phyloP scores from a whole-genome alignment of 2,888 invertebrate species.

The Cistogaster globosa region DNA sequence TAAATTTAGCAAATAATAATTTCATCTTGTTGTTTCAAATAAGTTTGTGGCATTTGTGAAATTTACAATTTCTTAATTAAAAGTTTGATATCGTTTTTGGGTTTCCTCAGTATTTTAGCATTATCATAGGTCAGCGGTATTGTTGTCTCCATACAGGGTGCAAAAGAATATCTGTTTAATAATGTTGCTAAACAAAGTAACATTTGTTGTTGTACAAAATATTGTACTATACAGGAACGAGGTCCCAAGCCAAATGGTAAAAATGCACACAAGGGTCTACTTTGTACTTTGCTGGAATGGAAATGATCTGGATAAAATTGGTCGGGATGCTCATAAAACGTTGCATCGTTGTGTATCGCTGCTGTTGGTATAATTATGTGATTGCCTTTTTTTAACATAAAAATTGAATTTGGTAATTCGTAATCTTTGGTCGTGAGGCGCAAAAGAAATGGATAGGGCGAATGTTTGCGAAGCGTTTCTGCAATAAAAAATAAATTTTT shows the following conservation, averaged over 20 bases:
- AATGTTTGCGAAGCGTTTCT: conserved; percentile 84
- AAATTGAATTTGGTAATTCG: conserved; percentile 78
- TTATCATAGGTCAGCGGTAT: conserved; percentile 77
- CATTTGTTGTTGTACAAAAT: conserved; percentile 77
- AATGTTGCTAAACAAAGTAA: conserved; percentile 76
- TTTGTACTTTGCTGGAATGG: conserved; percentile 83
- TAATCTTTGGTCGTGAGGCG: conserved; percentile 77
- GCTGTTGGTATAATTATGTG: conserved; percentile 78
- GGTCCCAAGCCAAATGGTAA: conserved; percentile 79
- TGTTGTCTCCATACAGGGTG: conserved; percentile 75
- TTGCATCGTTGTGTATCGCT: conserved; percentile 85
- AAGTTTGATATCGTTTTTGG: conserved; percentile 75
- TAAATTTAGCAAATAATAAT: not conserved
- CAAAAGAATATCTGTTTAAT: conserved; percentile 75
- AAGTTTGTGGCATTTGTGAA: not conserved
- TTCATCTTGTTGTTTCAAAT: not conserved
- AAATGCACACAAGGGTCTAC: conserved; percentile 81
- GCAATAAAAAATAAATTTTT: conserved; percentile 56
- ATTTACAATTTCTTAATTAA: conserved; percentile 50
- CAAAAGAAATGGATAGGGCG: conserved; percentile 80
- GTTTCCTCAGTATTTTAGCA: conserved; percentile 74
- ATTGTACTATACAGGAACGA: conserved; percentile 77
- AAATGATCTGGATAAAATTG: conserved; percentile 86
- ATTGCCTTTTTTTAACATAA: conserved; percentile 77
- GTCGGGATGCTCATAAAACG: conserved; percentile 84